Conservation (phyloP, 2,797 vertebrate species). For the Emydoidea blandingii region DNA sequence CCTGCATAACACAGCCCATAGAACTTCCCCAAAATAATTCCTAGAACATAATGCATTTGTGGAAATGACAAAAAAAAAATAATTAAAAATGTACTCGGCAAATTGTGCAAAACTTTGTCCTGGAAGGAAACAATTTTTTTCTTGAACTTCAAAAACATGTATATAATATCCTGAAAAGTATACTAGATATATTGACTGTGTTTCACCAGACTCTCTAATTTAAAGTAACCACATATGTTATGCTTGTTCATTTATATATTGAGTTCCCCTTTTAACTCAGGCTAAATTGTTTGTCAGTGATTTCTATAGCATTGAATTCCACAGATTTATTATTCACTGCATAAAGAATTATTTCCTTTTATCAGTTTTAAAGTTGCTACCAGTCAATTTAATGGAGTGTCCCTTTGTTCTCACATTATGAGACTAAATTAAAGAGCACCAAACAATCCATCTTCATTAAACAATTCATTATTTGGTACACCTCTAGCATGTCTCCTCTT, state of each 20-base stretch:
- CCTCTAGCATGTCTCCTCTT: constrained; percentile 27
- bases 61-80: not conserved
- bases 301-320: not conserved
- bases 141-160: constrained; percentile 20
- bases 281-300: not conserved
- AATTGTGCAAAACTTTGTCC: not conserved
- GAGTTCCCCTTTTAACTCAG: not conserved
- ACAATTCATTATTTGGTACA: constrained; percentile 43
- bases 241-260: not conserved
- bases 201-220: not conserved
- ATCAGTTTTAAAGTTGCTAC: constrained; percentile 57
- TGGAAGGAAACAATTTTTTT: not conserved
- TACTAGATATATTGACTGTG: not conserved
- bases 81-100: not conserved
- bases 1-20: no score
- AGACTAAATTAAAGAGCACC: constrained; percentile 52
- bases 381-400: constrained; percentile 50
- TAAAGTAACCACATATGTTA: not conserved
- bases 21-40: no score
- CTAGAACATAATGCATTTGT: not conserved
- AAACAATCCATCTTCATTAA: constrained; percentile 68
- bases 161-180: not conserved
- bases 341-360: constrained; percentile 64
- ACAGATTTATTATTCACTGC: constrained; percentile 29
- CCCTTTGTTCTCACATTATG: constrained; percentile 62